These are phyloP conservation scores for Siniperca knerii DNA, from an alignment of 2,113 vertebrate genomes.

Conservation along the genomic window DNA sequence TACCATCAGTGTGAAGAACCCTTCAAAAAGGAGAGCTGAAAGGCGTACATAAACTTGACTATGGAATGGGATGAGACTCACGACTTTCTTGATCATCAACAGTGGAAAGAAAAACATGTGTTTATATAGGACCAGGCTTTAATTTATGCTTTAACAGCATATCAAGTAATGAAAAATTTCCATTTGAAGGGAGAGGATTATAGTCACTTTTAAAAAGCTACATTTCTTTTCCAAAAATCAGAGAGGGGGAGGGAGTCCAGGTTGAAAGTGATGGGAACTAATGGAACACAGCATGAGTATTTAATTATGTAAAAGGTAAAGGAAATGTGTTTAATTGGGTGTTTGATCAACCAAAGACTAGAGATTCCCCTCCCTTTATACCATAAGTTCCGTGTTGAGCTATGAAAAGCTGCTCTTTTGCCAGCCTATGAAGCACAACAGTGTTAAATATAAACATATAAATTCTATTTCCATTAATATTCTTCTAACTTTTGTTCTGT, in stretches of 20 bases:
- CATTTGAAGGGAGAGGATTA: background rate
- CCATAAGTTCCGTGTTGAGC: background rate
- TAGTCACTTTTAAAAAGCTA: background rate
- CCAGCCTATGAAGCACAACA: background rate
- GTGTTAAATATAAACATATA: background rate
- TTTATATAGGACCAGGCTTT: background rate
- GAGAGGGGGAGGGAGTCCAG: background rate
- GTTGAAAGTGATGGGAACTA: background rate
- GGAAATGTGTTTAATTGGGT: background rate
- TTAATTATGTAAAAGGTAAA: background rate
- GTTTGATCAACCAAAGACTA: slow-evolving; percentile 4
- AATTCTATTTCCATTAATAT: slow-evolving; percentile 1
- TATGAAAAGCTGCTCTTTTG: slow-evolving; percentile 2
- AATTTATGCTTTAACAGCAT: background rate
- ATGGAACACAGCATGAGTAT: background rate
- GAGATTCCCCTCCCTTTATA: background rate
- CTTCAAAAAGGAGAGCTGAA: slow-evolving; percentile 31
- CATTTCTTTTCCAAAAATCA: background rate
- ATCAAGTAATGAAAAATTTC: background rate
- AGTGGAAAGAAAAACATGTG: background rate
- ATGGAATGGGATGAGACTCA: slow-evolving; percentile 15
- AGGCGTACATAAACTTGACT: slow-evolving; percentile 8
- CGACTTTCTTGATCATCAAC: slow-evolving; percentile 7
- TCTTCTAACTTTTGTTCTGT: slow-evolving; percentile 16
- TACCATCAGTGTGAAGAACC: slow-evolving; percentile 22